These are phyloP conservation scores for Platycercus adscitus DNA, from an alignment of 2,113 vertebrate species.

Conservation along the genomic window DNA sequence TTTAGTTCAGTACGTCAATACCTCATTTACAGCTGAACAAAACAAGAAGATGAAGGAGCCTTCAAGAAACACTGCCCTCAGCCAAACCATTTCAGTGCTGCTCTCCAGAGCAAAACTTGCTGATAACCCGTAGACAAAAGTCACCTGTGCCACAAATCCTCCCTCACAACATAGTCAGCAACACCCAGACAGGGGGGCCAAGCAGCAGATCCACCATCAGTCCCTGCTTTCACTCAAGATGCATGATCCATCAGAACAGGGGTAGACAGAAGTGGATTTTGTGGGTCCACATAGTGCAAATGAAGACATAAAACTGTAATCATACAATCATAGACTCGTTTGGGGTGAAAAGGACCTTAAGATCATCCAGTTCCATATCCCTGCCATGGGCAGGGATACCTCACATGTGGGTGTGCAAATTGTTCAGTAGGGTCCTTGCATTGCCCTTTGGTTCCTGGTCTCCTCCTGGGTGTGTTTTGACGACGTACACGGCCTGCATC, in stretches of 20 bases:
- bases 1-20: background rate
- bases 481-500: fast-evolving
- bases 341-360: background rate
- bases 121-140: background rate
- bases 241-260: fast-evolving
- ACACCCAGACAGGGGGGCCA: fast-evolving
- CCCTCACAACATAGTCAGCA: background rate
- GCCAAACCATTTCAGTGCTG: background rate
- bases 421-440: fast-evolving
- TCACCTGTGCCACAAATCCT: background rate
- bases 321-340: background rate
- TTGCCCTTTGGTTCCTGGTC: background rate
- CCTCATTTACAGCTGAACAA: background rate
- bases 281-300: background rate
- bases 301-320: background rate
- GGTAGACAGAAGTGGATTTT: background rate
- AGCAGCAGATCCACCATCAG: background rate
- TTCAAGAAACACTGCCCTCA: background rate
- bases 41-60: background rate
- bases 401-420: background rate
- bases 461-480: background rate
- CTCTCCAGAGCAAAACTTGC: background rate
- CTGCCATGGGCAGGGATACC: background rate
- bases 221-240: background rate
- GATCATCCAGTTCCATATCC: background rate